Conservation (phyloP, 2,888 invertebrate genomes). For the Blastobasis adustella region DNA sequence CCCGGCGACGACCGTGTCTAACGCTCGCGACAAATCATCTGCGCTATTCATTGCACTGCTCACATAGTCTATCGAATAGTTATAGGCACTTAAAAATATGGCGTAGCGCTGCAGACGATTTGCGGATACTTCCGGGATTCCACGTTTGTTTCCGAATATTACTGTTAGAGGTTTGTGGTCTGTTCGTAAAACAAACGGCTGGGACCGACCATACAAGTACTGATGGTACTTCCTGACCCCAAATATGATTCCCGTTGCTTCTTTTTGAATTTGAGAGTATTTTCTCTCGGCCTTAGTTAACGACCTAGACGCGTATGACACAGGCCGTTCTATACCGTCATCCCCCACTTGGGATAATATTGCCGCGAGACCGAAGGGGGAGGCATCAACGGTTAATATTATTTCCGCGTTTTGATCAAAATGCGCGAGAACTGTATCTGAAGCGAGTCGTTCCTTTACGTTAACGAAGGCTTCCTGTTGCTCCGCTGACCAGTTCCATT, state of each 20-base stretch:
- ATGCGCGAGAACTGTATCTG: conserved; percentile 12
- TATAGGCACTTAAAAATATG: conserved; percentile 1
- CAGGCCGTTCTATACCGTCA: too few species aligned
- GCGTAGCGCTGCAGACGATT: conserved; percentile 11
- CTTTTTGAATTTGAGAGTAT: too few species aligned
- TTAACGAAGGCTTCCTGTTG: background rate
- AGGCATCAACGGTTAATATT: too few species aligned
- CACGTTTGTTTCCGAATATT: conserved; percentile 3
- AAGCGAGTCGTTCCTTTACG: conserved; percentile 4
- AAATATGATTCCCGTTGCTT: too few species aligned
- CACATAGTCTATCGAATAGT: conserved; percentile 5
- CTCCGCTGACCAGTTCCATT: background rate
- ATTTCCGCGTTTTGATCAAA: conserved; percentile 10
- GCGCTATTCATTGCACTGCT: conserved; percentile 2
- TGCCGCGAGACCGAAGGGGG: too few species aligned
- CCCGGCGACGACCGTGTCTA: background rate
- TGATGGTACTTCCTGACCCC: too few species aligned
- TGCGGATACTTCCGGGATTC: conserved; percentile 14
- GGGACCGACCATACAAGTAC: too few species aligned
- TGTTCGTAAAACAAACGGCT: too few species aligned
- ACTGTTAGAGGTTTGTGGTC: too few species aligned
- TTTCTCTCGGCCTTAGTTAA: too few species aligned
- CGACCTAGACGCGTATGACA: too few species aligned
- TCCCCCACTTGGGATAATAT: too few species aligned
- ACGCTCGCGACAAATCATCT: background rate